Conservation (phyloP, 2,888 invertebrate species). For the Diploptera punctata region DNA sequence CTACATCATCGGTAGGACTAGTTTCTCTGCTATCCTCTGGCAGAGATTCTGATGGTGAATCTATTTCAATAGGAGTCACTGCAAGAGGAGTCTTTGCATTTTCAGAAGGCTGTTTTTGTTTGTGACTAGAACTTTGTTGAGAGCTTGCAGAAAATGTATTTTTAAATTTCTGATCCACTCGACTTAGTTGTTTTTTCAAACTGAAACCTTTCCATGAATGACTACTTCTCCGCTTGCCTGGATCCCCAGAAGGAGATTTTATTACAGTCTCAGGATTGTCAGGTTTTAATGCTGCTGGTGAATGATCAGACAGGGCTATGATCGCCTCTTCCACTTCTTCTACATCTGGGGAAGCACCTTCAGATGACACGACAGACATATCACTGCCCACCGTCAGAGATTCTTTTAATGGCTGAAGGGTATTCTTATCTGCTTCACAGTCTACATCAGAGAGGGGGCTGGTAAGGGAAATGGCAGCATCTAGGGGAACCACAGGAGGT, state of each 20-base stretch:
- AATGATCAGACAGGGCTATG: constrained; percentile 16
- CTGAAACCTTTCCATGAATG: constrained; percentile 76
- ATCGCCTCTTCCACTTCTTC: constrained; percentile 46
- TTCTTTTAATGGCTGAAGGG: constrained; percentile 20
- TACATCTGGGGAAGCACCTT: constrained; percentile 33
- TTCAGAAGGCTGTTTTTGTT: constrained; percentile 29
- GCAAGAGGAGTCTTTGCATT: background rate
- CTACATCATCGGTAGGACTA: background rate
- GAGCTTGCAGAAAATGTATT: constrained; percentile 63
- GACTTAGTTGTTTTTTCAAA: constrained; percentile 81
- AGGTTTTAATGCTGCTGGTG: background rate
- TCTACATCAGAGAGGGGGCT: constrained; percentile 34
- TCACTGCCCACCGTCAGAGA: constrained; percentile 6
- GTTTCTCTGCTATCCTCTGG: background rate
- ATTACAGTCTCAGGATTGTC: constrained; percentile 10
- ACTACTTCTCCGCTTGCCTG: constrained; percentile 39
- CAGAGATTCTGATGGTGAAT: constrained; percentile 11
- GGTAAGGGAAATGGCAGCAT: constrained; percentile 40
- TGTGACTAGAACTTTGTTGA: background rate
- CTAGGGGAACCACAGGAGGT: constrained; percentile 38
- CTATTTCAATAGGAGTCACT: constrained; percentile 7
- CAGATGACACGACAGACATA: constrained; percentile 36
- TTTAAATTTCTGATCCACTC: constrained; percentile 77
- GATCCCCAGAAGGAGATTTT: background rate
- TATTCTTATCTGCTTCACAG: constrained; percentile 6